Percentiles rank a stretch among this genome's conserved stretches.
Evolutionary conservation across 1,140 invertebrate genomes (phyloP).

Genomic region (Anoplolepis gracilipes): DNA sequence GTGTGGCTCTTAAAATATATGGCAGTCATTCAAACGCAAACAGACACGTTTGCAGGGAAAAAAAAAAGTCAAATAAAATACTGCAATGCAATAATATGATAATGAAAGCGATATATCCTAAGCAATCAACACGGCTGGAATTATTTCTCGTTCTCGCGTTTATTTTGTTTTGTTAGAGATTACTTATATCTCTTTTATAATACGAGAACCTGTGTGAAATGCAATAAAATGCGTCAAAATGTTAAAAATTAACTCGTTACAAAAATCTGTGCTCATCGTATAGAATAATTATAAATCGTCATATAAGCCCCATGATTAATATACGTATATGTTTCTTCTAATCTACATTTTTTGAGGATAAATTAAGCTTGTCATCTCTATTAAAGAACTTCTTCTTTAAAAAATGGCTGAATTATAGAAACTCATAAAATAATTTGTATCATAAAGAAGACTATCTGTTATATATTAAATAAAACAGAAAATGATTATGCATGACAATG

Average conservation of each 20-base stretch:
- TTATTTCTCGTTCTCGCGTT: slow-evolving; percentile 4
- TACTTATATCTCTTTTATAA: slow-evolving; percentile 21
- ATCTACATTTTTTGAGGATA: slow-evolving; percentile 19
- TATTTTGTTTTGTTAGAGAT: background rate
- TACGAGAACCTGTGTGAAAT: slow-evolving; percentile 8
- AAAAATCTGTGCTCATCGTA: slow-evolving; percentile 23
- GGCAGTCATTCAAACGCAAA: slow-evolving; percentile 82
- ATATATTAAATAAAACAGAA: slow-evolving; percentile 29
- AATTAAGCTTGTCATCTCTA: slow-evolving; percentile 7
- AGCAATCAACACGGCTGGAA: slow-evolving; percentile 51
- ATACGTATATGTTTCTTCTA: slow-evolving; percentile 19
- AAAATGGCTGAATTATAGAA: slow-evolving; percentile 31
- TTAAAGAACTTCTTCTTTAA: background rate
- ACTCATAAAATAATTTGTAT: slow-evolving; percentile 51
- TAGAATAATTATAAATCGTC: slow-evolving; percentile 39
- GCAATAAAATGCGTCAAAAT: slow-evolving; percentile 32
- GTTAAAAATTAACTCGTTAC: slow-evolving; percentile 8
- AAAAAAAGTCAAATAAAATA: slow-evolving; percentile 63
- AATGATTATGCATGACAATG: slow-evolving; percentile 31
- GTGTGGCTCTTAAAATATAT: slow-evolving; percentile 83
- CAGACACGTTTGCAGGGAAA: slow-evolving; percentile 70
- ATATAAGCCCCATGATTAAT: slow-evolving; percentile 23
- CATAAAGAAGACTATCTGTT: slow-evolving; percentile 48
- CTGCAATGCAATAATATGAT: slow-evolving; percentile 50
- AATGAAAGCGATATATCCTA: slow-evolving; percentile 62